phyloP scores from a whole-genome alignment of 2,113 vertebrate species.

The Psittacus erithacus region DNA sequence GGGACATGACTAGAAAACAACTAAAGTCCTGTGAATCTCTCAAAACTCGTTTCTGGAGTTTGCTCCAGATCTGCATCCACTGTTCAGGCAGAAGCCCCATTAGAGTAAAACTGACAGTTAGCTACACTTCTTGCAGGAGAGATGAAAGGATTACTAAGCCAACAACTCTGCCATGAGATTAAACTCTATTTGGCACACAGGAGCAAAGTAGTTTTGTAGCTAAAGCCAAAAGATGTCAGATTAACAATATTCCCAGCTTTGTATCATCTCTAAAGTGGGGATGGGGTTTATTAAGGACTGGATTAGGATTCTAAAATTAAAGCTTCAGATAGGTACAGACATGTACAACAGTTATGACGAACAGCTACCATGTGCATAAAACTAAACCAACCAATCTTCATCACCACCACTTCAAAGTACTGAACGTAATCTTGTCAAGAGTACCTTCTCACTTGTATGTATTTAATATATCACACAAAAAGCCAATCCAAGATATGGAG shows the following conservation, averaged over 20 bases:
- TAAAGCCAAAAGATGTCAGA: slow-evolving; percentile 19
- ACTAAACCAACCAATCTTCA: neutral
- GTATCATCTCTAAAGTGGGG: neutral
- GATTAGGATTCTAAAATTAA: neutral
- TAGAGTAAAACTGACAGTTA: neutral
- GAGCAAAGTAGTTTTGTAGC: neutral
- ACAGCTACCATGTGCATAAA: neutral
- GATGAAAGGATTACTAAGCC: neutral
- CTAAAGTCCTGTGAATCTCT: neutral
- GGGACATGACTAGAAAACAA: neutral
- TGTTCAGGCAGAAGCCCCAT: neutral
- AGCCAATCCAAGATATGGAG: neutral
- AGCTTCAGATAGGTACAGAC: neutral
- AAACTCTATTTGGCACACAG: neutral
- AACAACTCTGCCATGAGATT: neutral
- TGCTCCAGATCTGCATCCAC: neutral
- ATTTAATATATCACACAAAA: neutral
- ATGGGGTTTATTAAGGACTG: neutral
- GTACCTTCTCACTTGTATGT: neutral
- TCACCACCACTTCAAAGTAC: neutral
- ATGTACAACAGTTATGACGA: neutral
- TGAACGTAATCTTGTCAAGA: neutral
- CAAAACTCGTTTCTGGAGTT: neutral
- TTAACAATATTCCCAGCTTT: neutral
- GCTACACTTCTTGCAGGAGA: neutral